Percentiles rank a stretch among this genome's conserved stretches.
Conservation (phyloP, 2,888 invertebrate genomes). For the Agrochola macilenta region DNA sequence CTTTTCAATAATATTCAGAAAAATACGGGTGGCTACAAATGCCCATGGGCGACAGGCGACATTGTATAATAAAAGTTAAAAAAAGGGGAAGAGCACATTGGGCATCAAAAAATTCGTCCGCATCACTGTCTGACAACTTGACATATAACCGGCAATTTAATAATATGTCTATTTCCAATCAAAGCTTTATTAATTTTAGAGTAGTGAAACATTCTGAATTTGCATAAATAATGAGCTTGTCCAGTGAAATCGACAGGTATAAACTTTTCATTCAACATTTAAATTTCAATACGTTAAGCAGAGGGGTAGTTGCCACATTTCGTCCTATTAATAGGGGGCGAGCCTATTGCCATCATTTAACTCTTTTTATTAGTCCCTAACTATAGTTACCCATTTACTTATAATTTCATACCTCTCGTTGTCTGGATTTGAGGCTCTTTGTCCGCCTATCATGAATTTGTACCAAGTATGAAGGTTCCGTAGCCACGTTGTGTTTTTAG, state of each 20-base stretch:
- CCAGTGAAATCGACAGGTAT: slow-evolving; percentile 36
- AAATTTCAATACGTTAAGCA: slow-evolving; percentile 21
- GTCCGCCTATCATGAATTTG: neutral
- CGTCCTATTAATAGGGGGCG: neutral
- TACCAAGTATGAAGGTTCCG: neutral
- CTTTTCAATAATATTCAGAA: no score
- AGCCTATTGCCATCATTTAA: neutral
- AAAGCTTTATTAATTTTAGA: slow-evolving; percentile 15
- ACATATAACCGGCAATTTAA: neutral
- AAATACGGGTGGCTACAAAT: no score
- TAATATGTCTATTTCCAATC: slow-evolving; percentile 34
- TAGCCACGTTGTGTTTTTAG: neutral
- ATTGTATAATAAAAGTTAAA: no score
- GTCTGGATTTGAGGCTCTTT: neutral
- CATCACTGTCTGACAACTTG: neutral
- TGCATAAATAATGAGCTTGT: slow-evolving; percentile 46
- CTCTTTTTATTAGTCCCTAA: neutral
- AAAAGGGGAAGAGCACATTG: no score
- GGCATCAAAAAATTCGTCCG: no score
- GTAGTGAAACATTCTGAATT: slow-evolving; percentile 33
- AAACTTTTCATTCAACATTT: slow-evolving; percentile 47
- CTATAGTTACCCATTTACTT: neutral
- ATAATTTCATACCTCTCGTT: neutral
- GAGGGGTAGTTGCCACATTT: neutral
- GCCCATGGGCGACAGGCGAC: no score